Percentiles rank a stretch among this genome's conserved stretches.
These are phyloP conservation scores for Calameuta idolon DNA, from an alignment of 2,888 invertebrate species.

Conservation along the genomic window DNA sequence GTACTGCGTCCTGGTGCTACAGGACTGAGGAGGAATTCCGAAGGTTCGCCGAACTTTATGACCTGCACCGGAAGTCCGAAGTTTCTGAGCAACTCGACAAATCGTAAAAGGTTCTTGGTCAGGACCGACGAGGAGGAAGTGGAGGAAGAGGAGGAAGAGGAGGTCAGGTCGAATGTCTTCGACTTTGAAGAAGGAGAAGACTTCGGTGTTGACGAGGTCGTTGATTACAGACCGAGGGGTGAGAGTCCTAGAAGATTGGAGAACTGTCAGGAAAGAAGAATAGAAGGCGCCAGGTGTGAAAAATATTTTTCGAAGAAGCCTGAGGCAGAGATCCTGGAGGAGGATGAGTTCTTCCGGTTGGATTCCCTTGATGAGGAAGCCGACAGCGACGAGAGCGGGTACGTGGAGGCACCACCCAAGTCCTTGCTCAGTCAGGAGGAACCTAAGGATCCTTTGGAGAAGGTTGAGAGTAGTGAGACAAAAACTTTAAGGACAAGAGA, in stretches of 20 bases:
- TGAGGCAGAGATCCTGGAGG: conserved; percentile 36
- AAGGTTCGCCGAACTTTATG: conserved; percentile 62
- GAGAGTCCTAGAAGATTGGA: conserved; percentile 43
- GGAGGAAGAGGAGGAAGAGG: conserved; percentile 51
- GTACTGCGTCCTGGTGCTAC: conserved; percentile 22
- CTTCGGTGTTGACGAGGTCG: conserved; percentile 54
- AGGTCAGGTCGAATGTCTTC: conserved; percentile 47
- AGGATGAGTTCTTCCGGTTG: conserved; percentile 61
- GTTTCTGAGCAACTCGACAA: conserved; percentile 46
- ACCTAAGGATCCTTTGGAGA: conserved; percentile 13
- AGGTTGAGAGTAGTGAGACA: conserved; percentile 15
- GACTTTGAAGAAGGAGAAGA: conserved; percentile 62
- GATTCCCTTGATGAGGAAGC: conserved; percentile 75
- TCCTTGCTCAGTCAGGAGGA: conserved; percentile 31
- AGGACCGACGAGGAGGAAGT: conserved; percentile 54
- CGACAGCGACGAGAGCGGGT: conserved; percentile 91
- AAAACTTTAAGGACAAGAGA: not conserved
- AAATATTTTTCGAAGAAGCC: conserved; percentile 43
- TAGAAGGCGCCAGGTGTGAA: conserved; percentile 36
- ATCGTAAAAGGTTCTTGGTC: conserved; percentile 48
- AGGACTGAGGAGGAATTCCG: conserved; percentile 58
- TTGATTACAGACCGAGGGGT: conserved; percentile 62
- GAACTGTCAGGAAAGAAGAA: conserved; percentile 21
- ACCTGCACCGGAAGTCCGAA: conserved; percentile 60
- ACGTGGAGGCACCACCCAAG: conserved; percentile 76